Conservation (phyloP, 2,797 vertebrate genomes). For the Dallia pectoralis region DNA sequence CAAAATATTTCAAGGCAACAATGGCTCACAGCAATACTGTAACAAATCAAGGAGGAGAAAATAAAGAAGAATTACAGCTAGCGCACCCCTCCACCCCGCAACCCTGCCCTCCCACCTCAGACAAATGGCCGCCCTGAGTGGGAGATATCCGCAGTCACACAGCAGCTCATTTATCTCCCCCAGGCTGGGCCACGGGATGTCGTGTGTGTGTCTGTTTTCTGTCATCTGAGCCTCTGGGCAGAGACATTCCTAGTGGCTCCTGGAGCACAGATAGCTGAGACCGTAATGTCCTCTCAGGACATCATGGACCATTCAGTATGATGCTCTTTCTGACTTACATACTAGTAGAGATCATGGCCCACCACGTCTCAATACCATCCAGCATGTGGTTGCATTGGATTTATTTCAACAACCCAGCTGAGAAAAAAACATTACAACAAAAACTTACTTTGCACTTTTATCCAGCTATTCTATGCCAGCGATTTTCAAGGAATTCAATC, state of each 20-base stretch:
- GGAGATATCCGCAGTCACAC: slow-evolving; percentile 45
- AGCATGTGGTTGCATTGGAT: no score
- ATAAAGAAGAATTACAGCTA: slow-evolving; percentile 55
- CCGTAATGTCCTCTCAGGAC: not conserved
- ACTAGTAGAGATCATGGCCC: slow-evolving; percentile 1
- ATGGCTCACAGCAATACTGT: slow-evolving; percentile 41
- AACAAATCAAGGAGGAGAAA: slow-evolving; percentile 51
- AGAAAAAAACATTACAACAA: no score
- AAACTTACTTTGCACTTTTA: no score
- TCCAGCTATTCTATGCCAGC: no score
- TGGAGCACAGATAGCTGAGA: slow-evolving; percentile 6
- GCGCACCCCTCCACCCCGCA: slow-evolving; percentile 5
- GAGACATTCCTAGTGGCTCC: slow-evolving; percentile 4
- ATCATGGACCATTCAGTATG: slow-evolving; percentile 13
- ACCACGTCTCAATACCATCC: no score
- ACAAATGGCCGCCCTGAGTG: slow-evolving; percentile 44
- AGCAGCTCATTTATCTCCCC: slow-evolving; percentile 39
- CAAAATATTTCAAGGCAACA: slow-evolving; percentile 59
- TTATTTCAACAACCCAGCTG: no score
- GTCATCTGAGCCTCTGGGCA: slow-evolving; percentile 17
- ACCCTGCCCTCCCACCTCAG: slow-evolving; percentile 4
- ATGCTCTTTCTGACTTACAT: not conserved
- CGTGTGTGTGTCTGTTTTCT: slow-evolving; percentile 5
- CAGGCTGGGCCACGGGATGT: slow-evolving; percentile 11
- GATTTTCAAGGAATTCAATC: no score